Base-by-base conservation (phyloP, 2,888 invertebrate genomes). In the Cepaea hortensis region DNA sequence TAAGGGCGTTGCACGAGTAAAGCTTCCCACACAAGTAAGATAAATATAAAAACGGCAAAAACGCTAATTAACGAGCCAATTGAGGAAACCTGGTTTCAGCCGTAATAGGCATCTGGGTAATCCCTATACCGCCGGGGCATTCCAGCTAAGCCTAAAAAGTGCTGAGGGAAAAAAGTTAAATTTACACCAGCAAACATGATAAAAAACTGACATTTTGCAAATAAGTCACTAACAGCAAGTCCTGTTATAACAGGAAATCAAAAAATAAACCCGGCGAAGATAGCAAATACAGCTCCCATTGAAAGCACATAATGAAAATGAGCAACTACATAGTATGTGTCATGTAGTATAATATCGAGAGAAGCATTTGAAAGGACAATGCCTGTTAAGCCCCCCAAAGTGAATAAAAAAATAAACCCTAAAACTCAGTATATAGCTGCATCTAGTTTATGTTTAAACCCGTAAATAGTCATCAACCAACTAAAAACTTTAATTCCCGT, bases 251-350 rank as follows among this genome's bases (percentile, higher is more conserved):
- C 91, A 0, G 96, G 96, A 72, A 96, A 97, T 96, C 97, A 97
- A 90, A 96, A 96, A 93, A 96, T 95, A 94, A 97, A 96, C 91
- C 96, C 96, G 70, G 95, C 96, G 95, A 97, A 96, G 95, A 97
- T 96, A 75, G 96, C 96, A 95, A 93, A 97, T 91, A 97, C 96
- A 4, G 97, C 97, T 90, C 97, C 97, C 95, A 97, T 97, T 4
- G 96, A 97, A 92, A 97, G 91, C 1, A 97, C 97, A 95, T 97
- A 97, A 93, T 97, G 97, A 92, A 97, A 97, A 94, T 97, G 97
- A 6, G 96, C 97, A 68, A 97, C 97, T 83, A 97, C 97, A 96
- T 97, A 97, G 94, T 97, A 97, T n/a, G 97, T 97, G 93, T 97
- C 97, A 95, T 97, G 97, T 18, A 97, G 89, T 88, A 96, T 95